phyloP scores from a whole-genome alignment of 2,797 vertebrate genomes.

The Alauda arvensis region DNA sequence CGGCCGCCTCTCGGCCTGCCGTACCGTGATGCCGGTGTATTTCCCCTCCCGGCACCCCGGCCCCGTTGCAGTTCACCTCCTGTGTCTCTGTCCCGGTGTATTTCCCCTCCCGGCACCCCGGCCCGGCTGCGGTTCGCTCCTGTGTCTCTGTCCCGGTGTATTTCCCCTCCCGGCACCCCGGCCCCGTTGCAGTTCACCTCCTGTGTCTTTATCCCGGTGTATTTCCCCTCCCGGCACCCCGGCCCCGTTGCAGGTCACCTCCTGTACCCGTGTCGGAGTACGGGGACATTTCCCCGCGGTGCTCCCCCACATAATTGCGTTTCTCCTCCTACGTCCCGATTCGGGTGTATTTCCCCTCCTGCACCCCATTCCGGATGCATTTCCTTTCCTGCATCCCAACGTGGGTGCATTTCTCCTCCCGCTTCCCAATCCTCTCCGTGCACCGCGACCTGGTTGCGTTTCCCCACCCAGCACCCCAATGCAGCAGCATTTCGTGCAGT shows the following conservation, averaged over 20 bases:
- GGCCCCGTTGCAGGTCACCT: background rate
- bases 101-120: background rate
- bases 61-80: background rate
- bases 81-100: background rate
- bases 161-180: background rate
- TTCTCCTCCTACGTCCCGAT: background rate
- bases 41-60: background rate
- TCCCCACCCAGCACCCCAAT: background rate
- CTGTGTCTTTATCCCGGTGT: background rate
- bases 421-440: fast-evolving
- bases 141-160: background rate
- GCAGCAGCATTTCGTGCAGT: background rate
- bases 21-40: background rate
- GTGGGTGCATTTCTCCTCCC: background rate
- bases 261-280: fast-evolving
- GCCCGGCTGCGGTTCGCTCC: background rate
- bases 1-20: background rate
- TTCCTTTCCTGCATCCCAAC: background rate
- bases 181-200: background rate
- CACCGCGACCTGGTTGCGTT: fast-evolving
- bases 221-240: background rate
- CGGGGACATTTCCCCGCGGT: background rate
- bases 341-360: fast-evolving
- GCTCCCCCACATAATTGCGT: background rate
- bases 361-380: background rate